A percentile compares a stretch with the other conserved stretches of the same genome.
Evolutionary conservation across 2,888 invertebrate species (phyloP).

Genomic region (Drosophila bunnanda): DNA sequence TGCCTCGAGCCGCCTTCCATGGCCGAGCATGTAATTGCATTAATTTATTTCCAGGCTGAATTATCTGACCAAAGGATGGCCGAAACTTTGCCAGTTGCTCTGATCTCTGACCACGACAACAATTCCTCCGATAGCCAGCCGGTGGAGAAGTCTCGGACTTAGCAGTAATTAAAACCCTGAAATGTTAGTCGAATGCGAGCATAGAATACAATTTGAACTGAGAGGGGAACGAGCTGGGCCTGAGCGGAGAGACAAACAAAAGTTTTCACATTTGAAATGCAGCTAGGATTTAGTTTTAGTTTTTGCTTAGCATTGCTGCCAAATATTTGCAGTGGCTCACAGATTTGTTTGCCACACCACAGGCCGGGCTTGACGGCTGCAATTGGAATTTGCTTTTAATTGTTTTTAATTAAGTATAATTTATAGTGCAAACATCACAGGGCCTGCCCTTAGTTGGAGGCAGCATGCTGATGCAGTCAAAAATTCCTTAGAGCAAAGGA

Average conservation of each 20-base stretch:
- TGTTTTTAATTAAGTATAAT: conserved; percentile 82
- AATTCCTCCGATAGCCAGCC: conserved; percentile 43
- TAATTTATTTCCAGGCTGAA: conserved; percentile 65
- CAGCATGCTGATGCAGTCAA: conserved; percentile 11
- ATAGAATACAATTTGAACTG: conserved; percentile 18
- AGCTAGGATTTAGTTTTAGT: conserved; percentile 68
- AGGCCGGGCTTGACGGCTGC: conserved; percentile 42
- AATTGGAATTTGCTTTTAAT: conserved; percentile 80
- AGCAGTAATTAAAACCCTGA: conserved; percentile 52
- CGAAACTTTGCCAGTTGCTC: conserved; percentile 35
- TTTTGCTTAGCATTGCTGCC: conserved; percentile 62
- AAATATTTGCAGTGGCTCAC: conserved; percentile 68
- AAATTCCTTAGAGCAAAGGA: background rate
- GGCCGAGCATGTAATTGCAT: conserved; percentile 68
- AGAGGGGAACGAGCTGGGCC: background rate
- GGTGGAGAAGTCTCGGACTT: conserved; percentile 41
- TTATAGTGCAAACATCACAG: conserved; percentile 71
- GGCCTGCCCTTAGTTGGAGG: background rate
- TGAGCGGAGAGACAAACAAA: conserved; percentile 19
- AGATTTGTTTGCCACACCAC: conserved; percentile 48
- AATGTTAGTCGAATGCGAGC: conserved; percentile 23
- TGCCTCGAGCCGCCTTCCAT: conserved; percentile 17
- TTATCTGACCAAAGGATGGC: conserved; percentile 67
- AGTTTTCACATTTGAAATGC: conserved; percentile 75
- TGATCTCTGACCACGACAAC: conserved; percentile 56